A percentile compares a stretch with the other conserved stretches of the same genome.
These are phyloP conservation scores for Ceraclea dissimilis DNA, from an alignment of 2,888 invertebrate genomes.

Conservation along the genomic window DNA sequence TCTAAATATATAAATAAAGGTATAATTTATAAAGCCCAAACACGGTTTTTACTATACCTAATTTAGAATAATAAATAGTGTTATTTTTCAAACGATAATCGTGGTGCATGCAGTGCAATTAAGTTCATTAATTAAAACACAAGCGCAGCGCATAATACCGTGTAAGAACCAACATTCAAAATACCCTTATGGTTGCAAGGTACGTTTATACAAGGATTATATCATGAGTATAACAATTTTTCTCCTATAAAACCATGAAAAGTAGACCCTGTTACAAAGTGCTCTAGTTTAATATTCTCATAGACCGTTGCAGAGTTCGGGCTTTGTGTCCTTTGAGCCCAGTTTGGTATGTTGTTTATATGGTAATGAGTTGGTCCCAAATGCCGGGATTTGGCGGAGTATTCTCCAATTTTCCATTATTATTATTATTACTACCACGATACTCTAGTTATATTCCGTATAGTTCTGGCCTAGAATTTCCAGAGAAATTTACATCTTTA, in stretches of 20 bases:
- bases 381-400: conserved; percentile 20
- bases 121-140: too few species aligned
- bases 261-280: neutral
- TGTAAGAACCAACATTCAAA: too few species aligned
- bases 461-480: conserved; percentile 14
- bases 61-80: too few species aligned
- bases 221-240: too few species aligned
- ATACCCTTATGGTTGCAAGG: too few species aligned
- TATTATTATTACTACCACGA: conserved; percentile 16
- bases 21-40: too few species aligned
- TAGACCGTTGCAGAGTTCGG: neutral
- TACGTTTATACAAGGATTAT: too few species aligned
- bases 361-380: conserved; percentile 22
- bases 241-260: neutral
- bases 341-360: conserved; percentile 23
- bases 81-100: too few species aligned
- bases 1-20: too few species aligned
- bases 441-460: neutral
- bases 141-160: too few species aligned
- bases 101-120: too few species aligned
- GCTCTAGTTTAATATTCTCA: neutral
- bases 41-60: too few species aligned
- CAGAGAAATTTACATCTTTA: conserved; percentile 9
- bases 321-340: conserved; percentile 4
- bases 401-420: conserved; percentile 12